phyloP scores from a whole-genome alignment of 2,888 invertebrate genomes.

The Eupithecia insigniata region DNA sequence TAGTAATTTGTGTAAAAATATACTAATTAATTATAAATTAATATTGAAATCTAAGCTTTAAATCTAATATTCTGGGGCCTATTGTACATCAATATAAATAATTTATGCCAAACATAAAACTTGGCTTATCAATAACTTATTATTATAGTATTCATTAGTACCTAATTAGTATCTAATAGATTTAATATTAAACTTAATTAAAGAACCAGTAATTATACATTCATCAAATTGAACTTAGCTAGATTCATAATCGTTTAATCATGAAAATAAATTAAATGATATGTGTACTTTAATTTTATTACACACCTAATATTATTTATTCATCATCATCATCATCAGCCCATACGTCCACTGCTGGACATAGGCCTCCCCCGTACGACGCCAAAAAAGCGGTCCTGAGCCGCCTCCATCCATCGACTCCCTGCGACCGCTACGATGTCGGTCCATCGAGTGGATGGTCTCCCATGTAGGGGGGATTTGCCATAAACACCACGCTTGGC shows the following conservation, averaged over 20 bases:
- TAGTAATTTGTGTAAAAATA: conserved; percentile 41
- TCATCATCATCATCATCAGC: no score
- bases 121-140: conserved; percentile 29
- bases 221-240: background rate
- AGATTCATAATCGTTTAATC: background rate
- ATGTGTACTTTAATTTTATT: background rate
- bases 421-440: no score
- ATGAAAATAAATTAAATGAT: background rate
- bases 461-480: no score
- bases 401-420: no score
- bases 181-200: background rate
- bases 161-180: background rate
- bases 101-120: conserved; percentile 29
- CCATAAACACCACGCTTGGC: no score
- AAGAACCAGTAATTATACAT: background rate
- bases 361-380: no score
- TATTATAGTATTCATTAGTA: background rate
- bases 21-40: conserved; percentile 13
- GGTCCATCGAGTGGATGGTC: no score
- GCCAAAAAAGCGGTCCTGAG: no score
- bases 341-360: no score
- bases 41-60: conserved; percentile 43
- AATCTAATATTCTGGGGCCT: conserved; percentile 44
- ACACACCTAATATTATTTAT: no score
- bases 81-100: conserved; percentile 32